Percentiles rank a stretch among this genome's conserved stretches.
Evolutionary conservation across 1,140 invertebrate genomes (phyloP).

Genomic region (Aphis gossypii): DNA sequence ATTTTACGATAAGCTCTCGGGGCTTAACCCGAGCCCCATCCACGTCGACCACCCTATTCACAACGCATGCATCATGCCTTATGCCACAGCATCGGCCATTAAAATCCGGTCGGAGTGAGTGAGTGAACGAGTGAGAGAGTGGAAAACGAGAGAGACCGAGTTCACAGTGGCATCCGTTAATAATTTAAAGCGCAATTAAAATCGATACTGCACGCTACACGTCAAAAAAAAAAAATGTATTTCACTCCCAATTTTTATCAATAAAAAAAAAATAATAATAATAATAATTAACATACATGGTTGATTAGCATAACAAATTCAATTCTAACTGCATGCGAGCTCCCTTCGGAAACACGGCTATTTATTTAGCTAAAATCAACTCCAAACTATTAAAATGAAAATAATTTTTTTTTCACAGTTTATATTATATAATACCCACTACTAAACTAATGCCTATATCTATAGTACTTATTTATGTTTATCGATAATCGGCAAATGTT

Average conservation of each 20-base stretch:
- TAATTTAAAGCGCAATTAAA: conserved; percentile 56
- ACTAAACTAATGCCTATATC: not conserved
- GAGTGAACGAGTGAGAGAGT: not conserved
- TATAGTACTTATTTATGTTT: not conserved
- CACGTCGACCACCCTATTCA: conserved; percentile 26
- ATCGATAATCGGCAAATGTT: not conserved
- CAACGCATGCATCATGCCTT: conserved; percentile 48
- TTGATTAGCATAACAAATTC: not conserved
- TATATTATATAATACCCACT: too few relatives aligned
- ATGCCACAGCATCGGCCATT: conserved; percentile 57
- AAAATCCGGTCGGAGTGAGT: conserved; percentile 53
- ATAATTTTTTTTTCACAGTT: not conserved
- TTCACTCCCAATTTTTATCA: conserved; percentile 15
- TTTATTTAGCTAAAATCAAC: not conserved
- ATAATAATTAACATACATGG: not conserved
- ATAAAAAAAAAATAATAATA: not conserved
- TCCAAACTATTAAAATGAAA: not conserved
- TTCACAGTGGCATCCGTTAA: conserved; percentile 55
- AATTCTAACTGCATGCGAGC: not conserved
- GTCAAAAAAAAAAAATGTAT: conserved; percentile 28
- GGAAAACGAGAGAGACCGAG: not conserved
- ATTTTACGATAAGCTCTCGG: conserved; percentile 56
- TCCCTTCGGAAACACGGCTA: not conserved
- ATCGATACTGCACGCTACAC: conserved; percentile 46
- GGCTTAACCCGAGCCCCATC: conserved; percentile 47